Conservation (phyloP, 23 tunicate genomes). For the Botrylloides violaceus region DNA sequence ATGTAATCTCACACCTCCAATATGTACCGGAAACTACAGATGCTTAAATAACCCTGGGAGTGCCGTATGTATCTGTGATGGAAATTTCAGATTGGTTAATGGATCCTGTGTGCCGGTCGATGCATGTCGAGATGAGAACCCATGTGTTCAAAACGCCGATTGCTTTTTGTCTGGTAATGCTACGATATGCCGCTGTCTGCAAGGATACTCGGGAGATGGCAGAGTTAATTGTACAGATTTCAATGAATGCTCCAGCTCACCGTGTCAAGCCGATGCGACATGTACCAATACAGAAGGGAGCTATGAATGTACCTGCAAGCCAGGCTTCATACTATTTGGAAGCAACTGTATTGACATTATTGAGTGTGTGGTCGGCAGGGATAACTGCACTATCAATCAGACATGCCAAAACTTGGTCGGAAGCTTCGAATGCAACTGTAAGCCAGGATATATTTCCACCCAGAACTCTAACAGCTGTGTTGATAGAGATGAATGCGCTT, state of each 20-base stretch:
- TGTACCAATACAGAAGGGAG: neutral
- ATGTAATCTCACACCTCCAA: neutral
- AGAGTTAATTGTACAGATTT: neutral
- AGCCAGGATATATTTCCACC: neutral
- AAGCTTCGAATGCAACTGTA: neutral
- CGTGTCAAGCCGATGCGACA: neutral
- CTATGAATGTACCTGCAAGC: neutral
- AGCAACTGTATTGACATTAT: neutral
- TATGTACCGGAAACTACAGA: neutral
- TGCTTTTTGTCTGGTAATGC: neutral
- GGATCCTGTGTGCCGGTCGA: neutral
- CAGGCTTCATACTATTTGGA: neutral
- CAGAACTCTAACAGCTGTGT: neutral
- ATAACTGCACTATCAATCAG: neutral
- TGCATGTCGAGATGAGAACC: neutral
- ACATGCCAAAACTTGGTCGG: neutral
- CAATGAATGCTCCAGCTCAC: neutral
- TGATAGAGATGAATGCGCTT: neutral
- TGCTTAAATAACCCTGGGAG: neutral
- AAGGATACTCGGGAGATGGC: neutral
- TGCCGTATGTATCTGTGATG: neutral
- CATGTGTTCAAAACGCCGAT: neutral
- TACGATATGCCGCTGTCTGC: neutral
- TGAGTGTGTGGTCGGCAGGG: neutral
- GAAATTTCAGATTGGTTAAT: neutral